Evolutionary conservation across 2,797 vertebrate species (phyloP), one percentile per base, ranked within the genome.

Genomic region (Pseudochirops corinnae): DNA sequence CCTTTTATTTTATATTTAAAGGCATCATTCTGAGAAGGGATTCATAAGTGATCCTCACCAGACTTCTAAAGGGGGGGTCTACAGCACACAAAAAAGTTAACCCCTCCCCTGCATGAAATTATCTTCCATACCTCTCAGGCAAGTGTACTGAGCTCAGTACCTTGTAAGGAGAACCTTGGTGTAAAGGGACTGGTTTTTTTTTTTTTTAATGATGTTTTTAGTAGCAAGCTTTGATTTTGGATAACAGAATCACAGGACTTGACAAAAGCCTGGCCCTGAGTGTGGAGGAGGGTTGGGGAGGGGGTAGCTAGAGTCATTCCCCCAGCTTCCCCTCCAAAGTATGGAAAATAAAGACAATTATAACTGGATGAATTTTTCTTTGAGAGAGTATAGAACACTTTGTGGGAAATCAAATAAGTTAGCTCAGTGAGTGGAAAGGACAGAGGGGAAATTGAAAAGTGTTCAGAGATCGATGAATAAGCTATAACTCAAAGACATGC

Each of bases 271-370:
- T 82, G 39, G 39, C 14, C 18, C 46, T 13, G 56, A 90, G 24
- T 1, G 2, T 5, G 9, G 56, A n/a, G 12, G 0, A 5, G 5
- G 33, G 26, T 0, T 0, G 1, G 16, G 31, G 18, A 33, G 50
- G 2, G 50, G n/a, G 28, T 94, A 2, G 53, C 52, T 24, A 26
- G 0, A 3, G n/a, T 14, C 55, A 16, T 5, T 74, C 92, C 90
- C 91, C 55, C 56, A n/a, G 13, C 21, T 74, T 21, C 90, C 21
- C 26, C 46, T 52, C 60, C 29, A 92, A 95, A 46, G 55, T 13
- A 52, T 29, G 53, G 28, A 58, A 95, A 55, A 57, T 14, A 93
- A 55, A 12, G 6, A 24, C 26, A 53, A 95, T 74, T 74, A 50
- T 92, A 92, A 90, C 31, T 90, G 46, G 55, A 33, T 16, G 29